Conservation (phyloP, 2,888 invertebrate genomes). For the Hemistola chrysoprasaria region DNA sequence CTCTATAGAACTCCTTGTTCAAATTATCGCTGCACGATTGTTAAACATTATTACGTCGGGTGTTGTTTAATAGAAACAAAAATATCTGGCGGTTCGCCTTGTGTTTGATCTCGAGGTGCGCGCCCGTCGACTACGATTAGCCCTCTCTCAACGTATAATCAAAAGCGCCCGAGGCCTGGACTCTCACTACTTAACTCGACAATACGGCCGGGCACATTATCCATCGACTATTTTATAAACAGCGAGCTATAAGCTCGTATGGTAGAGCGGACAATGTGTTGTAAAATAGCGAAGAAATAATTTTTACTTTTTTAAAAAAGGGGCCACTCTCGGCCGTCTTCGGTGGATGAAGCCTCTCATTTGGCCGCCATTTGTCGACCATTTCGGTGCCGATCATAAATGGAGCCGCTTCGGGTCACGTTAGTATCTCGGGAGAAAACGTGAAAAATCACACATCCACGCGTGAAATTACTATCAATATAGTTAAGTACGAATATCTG, state of each 20-base stretch:
- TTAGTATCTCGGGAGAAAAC: conserved; percentile 75
- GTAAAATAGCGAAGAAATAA: conserved; percentile 5
- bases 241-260: not conserved
- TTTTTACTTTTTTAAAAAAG: conserved; percentile 48
- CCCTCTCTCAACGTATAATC: conserved; percentile 81
- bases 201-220: conserved; percentile 20
- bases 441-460: conserved; percentile 79
- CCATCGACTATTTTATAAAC: conserved; percentile 40
- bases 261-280: conserved; percentile 32
- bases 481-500: conserved; percentile 33
- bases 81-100: conserved; percentile 82
- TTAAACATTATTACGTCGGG: conserved; percentile 83
- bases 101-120: conserved; percentile 83
- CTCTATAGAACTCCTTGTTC: conserved; percentile 55
- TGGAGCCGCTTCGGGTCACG: conserved; percentile 78
- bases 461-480: conserved; percentile 66
- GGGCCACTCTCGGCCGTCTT: conserved; percentile 61
- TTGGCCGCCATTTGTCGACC: conserved; percentile 81
- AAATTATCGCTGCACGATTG: conserved; percentile 82
- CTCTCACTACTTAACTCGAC: conserved; percentile 40
- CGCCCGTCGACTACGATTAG: conserved; percentile 82
- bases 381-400: conserved; percentile 81
- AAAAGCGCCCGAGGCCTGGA: conserved; percentile 75
- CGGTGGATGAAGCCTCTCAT: conserved; percentile 80
- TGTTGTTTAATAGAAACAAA: conserved; percentile 83